Percentiles rank a stretch among this genome's conserved stretches.
These are phyloP conservation scores for Columba guinea DNA, from an alignment of 2,797 vertebrate genomes.

Conservation along the genomic window DNA sequence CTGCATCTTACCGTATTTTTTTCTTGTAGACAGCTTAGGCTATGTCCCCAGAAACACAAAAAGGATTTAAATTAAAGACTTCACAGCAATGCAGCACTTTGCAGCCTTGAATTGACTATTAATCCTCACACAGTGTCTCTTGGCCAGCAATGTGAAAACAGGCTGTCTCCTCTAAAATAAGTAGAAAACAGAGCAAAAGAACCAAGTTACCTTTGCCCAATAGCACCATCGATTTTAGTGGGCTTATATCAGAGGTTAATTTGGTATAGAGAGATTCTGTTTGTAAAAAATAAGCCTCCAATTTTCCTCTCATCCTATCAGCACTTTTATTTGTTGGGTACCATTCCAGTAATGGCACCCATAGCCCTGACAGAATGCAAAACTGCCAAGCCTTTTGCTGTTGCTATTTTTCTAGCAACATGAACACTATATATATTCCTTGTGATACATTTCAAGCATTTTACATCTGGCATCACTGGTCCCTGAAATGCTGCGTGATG, in stretches of 20 bases:
- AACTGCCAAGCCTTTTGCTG: not conserved
- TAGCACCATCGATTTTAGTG: not conserved
- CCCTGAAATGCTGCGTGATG: not conserved
- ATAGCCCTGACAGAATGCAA: not conserved
- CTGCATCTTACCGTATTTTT: not conserved
- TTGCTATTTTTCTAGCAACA: not conserved
- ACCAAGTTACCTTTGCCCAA: not conserved
- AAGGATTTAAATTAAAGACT: slow-evolving; percentile 15
- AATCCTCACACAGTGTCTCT: not conserved
- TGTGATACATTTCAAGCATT: not conserved
- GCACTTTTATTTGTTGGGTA: not conserved
- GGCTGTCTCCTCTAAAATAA: not conserved
- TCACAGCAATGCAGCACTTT: slow-evolving; percentile 29
- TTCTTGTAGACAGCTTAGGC: not conserved
- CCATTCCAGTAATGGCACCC: not conserved
- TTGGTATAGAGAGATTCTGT: not conserved
- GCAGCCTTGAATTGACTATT: not conserved
- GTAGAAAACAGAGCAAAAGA: not conserved
- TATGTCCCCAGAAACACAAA: not conserved
- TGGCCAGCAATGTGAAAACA: not conserved
- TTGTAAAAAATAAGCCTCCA: not conserved
- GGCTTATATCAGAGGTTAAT: not conserved
- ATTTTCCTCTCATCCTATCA: not conserved
- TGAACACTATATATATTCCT: not conserved
- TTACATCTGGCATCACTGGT: not conserved